Evolutionary conservation across 2,113 vertebrate genomes (phyloP), one percentile per base, ranked within the genome.

Genomic region (Leucopsar rothschildi): DNA sequence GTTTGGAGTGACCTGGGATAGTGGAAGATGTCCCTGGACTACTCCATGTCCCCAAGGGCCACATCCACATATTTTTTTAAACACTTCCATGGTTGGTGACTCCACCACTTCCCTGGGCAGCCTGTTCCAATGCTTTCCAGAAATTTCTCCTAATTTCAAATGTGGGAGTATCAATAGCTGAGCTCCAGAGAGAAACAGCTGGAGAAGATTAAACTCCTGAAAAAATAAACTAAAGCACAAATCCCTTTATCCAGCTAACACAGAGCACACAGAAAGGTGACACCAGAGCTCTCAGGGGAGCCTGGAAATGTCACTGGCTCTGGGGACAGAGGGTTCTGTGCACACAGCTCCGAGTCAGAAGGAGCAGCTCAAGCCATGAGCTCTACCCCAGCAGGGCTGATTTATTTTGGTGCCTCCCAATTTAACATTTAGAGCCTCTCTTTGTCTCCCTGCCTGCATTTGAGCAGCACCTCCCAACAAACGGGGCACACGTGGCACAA

Each of bases 321-420:
- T 0, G 1, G n/a, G 47, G 65, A 77, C 82, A 86, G 44, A 81
- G 55, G 22, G 52, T 2, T 81, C 61, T 59, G 44, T 6, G 40
- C 2, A 0, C 39, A 2, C 3, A 31, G 2, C 39, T n/a, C 53
- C 0, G 0, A 52, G 10, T 5, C 3, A 2, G 33, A 73, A 11
- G 0, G 0, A 82, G 59, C 60, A 50, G 44, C 77, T 73, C 42
- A 3, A 59, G 39, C 49, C 76, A 21, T 0, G 16, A 92, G 57
- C n/a, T 60, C 5, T 4, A 18, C 25, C 40, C 8, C 60, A 53
- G 21, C 44, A 2, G 45, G 17, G 11, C 33, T 69, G 60, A 28
- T 37, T 84, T 31, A 11, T 42, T 60, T 53, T 40, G 63, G 9
- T 50, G 47, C 22, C 40, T 77, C 71, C 39, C 28, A 12, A 1